Evolutionary conservation across 2,888 invertebrate species (phyloP).

Genomic region (Eutolmus rufibarbis): DNA sequence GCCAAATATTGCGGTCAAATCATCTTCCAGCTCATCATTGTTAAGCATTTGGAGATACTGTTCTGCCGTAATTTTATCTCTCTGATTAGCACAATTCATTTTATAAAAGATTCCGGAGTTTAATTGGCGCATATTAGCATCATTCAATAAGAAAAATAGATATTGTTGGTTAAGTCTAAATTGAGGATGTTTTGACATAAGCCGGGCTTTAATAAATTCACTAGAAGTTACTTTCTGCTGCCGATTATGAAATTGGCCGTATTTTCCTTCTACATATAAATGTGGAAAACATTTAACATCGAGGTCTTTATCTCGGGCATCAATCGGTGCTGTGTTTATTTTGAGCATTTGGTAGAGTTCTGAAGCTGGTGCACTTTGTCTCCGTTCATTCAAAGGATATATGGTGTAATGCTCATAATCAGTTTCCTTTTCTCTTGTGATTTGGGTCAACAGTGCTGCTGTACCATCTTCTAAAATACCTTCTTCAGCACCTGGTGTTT

Average conservation of each 20-base stretch:
- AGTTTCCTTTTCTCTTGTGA: constrained; percentile 46
- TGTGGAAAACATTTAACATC: constrained; percentile 50
- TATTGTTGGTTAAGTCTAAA: constrained; percentile 50
- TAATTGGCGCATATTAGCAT: constrained; percentile 50
- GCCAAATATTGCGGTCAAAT: constrained; percentile 23
- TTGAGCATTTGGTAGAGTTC: constrained; percentile 50
- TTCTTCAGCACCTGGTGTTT: constrained; percentile 20
- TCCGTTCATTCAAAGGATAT: constrained; percentile 48
- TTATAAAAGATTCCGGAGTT: constrained; percentile 51
- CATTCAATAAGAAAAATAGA: constrained; percentile 51
- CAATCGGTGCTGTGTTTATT: constrained; percentile 48
- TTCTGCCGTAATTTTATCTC: constrained; percentile 50
- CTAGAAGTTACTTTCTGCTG: constrained; percentile 40
- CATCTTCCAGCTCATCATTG: constrained; percentile 51
- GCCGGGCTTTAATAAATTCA: constrained; percentile 50
- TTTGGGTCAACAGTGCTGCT: constrained; percentile 36
- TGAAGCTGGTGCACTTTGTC: constrained; percentile 48
- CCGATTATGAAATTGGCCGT: constrained; percentile 48
- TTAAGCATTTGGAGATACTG: constrained; percentile 44
- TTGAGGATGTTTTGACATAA: constrained; percentile 51
- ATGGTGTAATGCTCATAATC: constrained; percentile 47
- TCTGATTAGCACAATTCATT: constrained; percentile 49
- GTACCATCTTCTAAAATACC: not conserved
- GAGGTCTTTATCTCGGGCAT: constrained; percentile 47
- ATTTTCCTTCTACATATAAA: constrained; percentile 45